These are phyloP conservation scores for Platycheirus rosarum DNA, from an alignment of 2,888 invertebrate species.

Conservation along the genomic window DNA sequence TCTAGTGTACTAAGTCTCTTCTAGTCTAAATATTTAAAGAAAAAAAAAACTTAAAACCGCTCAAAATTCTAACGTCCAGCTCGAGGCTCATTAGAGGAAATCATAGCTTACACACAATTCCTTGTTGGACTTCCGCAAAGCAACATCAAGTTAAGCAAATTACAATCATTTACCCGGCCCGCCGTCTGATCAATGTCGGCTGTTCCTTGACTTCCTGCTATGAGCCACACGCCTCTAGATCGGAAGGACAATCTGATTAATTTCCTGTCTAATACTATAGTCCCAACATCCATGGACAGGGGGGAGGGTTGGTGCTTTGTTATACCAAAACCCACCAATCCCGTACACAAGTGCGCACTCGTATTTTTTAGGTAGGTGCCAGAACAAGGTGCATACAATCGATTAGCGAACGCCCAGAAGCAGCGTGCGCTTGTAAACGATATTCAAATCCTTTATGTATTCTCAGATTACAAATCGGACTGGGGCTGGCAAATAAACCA, in stretches of 20 bases:
- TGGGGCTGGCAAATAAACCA: conserved; percentile 18
- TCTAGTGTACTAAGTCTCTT: no score
- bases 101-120: conserved; percentile 39
- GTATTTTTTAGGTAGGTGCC: conserved; percentile 66
- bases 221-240: conserved; percentile 62
- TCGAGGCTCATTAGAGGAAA: conserved; percentile 21
- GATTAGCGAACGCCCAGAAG: conserved; percentile 73
- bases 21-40: no score
- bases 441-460: conserved; percentile 44
- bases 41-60: no score
- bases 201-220: conserved; percentile 22
- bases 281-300: conserved; percentile 39
- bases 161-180: conserved; percentile 29
- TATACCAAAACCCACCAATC: no score
- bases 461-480: conserved; percentile 58
- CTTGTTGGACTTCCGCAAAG: conserved; percentile 68
- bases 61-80: no score
- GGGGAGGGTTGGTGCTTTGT: conserved; percentile 39
- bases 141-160: conserved; percentile 46
- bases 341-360: conserved; percentile 22
- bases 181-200: conserved; percentile 4
- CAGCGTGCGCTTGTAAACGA: conserved; percentile 31
- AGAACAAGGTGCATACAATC: conserved; percentile 74
- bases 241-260: conserved; percentile 73
- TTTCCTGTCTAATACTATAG: conserved; percentile 68